Evolutionary conservation across 2,797 vertebrate species (phyloP), one percentile per base, ranked within the genome.

Genomic region (Diceros bicornis): DNA sequence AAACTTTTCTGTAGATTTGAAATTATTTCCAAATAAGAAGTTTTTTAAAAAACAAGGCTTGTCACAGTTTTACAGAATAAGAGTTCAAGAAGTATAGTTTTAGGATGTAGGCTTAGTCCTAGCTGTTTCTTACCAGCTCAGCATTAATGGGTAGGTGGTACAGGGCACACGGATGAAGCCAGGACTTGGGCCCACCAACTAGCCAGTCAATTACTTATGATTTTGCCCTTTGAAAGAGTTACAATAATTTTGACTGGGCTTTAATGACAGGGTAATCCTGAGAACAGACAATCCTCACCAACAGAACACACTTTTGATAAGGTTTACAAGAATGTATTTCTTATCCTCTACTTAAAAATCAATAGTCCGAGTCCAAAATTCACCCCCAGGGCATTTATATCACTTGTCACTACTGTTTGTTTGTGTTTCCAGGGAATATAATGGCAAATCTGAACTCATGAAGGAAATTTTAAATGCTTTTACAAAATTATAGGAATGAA

Each of bases 381-480:
- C 37, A 47, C 66, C 57, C 41, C 37, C 8, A 41, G 37, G 81
- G 66, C 25, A 86, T 71, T 91, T 69, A 29, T 9, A 72, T 55
- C 59, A 75, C 34, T 68, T 78, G 68, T 69, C 21, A 1, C 52
- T 25, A 55, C 12, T 37, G 11, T 68, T 62, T 50, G 72, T 44
- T 37, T 95, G 55, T 25, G 68, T 78, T 97, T 95, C 68, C 50
- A 81, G 64, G 29, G 94, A 96, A 94, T 17, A 64, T 62, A 88
- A 27, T n/a, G 23, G 77, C 85, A 96, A 92, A 87, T 69, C 34
- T 69, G 62, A 90, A 83, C 57, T 84, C 29, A 91, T 86, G 62
- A 74, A 89, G 61, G 50, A 62, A 64, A 93, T 85, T 59, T 81
- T 93, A 91, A 88, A 88, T 61, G 61, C 11, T 66, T 20, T 89